These are phyloP conservation scores for Gobius niger DNA, from an alignment of 2,113 vertebrate species.

Conservation along the genomic window DNA sequence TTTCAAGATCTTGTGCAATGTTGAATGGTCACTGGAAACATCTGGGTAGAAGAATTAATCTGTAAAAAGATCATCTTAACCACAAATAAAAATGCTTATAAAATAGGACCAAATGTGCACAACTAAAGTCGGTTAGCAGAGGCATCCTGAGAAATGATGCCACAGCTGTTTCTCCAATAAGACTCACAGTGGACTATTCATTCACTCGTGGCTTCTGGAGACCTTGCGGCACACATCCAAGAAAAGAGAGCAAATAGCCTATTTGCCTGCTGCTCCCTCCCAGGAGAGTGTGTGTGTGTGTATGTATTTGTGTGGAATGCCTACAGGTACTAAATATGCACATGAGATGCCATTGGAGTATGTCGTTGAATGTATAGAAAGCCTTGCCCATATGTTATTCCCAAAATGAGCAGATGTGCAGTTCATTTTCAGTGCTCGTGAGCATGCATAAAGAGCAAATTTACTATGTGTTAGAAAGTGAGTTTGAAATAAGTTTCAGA, in stretches of 20 bases:
- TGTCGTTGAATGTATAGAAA: constrained; percentile 1
- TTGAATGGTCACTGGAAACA: constrained; percentile 73
- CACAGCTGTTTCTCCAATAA: constrained; percentile 10
- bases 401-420: background rate
- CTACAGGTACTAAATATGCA: constrained; percentile 1
- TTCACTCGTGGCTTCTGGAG: background rate
- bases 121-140: background rate
- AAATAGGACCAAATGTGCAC: background rate
- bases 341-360: background rate
- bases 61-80: constrained; percentile 7
- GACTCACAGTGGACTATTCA: background rate
- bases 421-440: background rate
- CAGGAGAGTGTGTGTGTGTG: background rate
- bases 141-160: background rate
- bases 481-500: constrained; percentile 1
- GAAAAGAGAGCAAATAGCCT: constrained; percentile 21
- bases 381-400: background rate
- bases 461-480: background rate
- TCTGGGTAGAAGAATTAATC: constrained; percentile 67
- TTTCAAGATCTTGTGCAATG: constrained; percentile 81
- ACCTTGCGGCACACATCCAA: background rate
- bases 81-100: background rate
- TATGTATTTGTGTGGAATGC: background rate
- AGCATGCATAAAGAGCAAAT: constrained; percentile 13
- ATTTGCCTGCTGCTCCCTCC: constrained; percentile 3